Conservation (phyloP, 1,140 invertebrate species). For the Paramacrobiotus metropolitanus region DNA sequence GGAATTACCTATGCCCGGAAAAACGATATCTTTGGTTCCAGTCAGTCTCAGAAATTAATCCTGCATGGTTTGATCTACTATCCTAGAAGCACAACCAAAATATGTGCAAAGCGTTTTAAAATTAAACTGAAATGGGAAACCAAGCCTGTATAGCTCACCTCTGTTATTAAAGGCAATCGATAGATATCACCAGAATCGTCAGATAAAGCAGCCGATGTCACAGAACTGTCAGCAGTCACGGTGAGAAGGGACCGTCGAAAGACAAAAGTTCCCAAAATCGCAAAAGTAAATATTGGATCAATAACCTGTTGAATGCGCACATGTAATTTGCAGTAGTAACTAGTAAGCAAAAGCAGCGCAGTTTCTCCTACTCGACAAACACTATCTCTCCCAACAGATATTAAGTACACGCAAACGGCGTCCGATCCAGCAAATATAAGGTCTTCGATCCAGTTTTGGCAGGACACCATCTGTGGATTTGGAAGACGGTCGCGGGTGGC, state of each 20-base stretch:
- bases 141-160: background rate
- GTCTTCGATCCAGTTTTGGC: conserved; percentile 35
- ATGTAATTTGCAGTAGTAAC: background rate
- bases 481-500: too few species aligned
- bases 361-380: background rate
- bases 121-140: too few species aligned
- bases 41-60: conserved; percentile 41
- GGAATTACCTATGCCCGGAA: conserved; percentile 16
- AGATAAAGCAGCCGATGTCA: background rate
- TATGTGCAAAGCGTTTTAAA: too few species aligned
- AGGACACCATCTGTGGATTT: conserved; percentile 29
- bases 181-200: background rate
- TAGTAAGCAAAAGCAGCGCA: background rate
- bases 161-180: background rate
- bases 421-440: background rate
- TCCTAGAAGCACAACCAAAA: background rate
- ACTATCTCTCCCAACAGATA: background rate
- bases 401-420: background rate
- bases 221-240: background rate
- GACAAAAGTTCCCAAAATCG: background rate
- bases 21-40: conserved; percentile 43
- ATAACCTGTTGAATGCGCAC: background rate
- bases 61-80: background rate
- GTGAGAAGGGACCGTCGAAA: background rate
- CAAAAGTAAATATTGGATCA: background rate